Percentiles rank a stretch among this genome's conserved stretches.
These are phyloP conservation scores for Caradrina kadenii DNA, from an alignment of 2,888 invertebrate genomes.

Conservation along the genomic window DNA sequence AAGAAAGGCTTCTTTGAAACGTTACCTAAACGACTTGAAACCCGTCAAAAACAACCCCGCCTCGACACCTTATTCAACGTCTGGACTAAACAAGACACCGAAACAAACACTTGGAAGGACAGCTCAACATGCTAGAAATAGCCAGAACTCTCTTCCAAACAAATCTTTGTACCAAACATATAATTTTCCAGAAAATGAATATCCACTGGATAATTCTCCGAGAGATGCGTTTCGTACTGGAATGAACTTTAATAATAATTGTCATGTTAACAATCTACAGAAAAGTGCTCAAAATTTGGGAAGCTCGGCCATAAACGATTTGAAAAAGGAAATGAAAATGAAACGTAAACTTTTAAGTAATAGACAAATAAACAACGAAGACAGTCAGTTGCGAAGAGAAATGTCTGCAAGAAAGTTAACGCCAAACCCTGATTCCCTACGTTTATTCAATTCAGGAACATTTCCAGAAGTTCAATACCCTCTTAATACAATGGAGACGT, in stretches of 20 bases:
- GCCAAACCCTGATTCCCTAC: conserved; percentile 40
- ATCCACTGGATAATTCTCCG: conserved; percentile 59
- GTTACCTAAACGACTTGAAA: conserved; percentile 46
- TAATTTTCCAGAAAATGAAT: conserved; percentile 77
- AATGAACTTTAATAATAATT: conserved; percentile 30
- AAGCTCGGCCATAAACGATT: conserved; percentile 47
- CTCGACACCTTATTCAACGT: conserved; percentile 1
- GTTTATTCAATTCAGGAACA: conserved; percentile 59
- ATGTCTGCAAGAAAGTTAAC: conserved; percentile 1
- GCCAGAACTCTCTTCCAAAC: conserved; percentile 17
- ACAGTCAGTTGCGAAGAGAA: conserved; percentile 28
- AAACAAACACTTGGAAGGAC: conserved; percentile 30
- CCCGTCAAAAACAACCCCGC: conserved; percentile 16
- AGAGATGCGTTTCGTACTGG: conserved; percentile 39
- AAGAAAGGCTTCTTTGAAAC: conserved; percentile 52
- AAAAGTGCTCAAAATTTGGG: conserved; percentile 12
- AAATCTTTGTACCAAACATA: conserved; percentile 58
- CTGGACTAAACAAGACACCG: conserved; percentile 21
- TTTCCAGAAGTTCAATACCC: conserved; percentile 85
- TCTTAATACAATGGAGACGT: conserved; percentile 74
- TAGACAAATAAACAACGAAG: conserved; percentile 33
- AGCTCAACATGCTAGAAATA: conserved; percentile 24
- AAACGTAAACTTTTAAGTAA: conserved; percentile 60
- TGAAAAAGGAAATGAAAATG: conserved; percentile 66
- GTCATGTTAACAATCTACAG: conserved; percentile 1